Evolutionary conservation across 2,797 vertebrate genomes (phyloP), one percentile per base, ranked within the genome.

Genomic region (Melanotaenia maccullochi): DNA sequence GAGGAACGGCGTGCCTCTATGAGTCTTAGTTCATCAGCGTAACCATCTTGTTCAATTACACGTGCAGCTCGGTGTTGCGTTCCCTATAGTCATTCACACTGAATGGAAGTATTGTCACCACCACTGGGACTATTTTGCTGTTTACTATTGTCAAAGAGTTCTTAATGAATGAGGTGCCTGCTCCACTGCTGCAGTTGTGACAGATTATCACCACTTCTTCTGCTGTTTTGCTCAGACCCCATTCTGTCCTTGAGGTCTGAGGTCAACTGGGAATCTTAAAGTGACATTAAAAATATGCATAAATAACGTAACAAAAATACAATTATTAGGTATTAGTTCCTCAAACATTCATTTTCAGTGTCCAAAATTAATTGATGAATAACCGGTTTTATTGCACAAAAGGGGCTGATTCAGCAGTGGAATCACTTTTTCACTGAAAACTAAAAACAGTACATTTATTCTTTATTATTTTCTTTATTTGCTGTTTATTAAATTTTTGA

Each of bases 41-140:
- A 85, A 87, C 83, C 89, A 86, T 90, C 88, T 88, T 89, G 87
- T 89, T 89, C 87, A 86, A 90, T 92, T 91, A 90, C 86, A 91
- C 75, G 78, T 87, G 89, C 83, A 74, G 79, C 71, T 14, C 40
- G 71, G 79, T 73, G 82, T 81, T 78, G 78, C 75, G 38, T 88
- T 85, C 70, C 83, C 83, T 38, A 22, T 40, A 60, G 60, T 85
- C 75, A 71, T 76, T 88, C 63, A 76, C 85, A 51, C 75, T 73
- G 71, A 84, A 79, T 69, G 67, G 71, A 64, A 78, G 85, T 51
- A 73, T 79, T 86, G 84, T 87, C 73, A 42, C 40, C 55, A 22
- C 75, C 4, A 57, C 59, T 60, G 82, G 81, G 81, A 65, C 60
- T 57, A 66, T 79, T 84, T 75, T 32, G 60, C 67, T 44, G 66